Evolutionary conservation across 1,140 invertebrate genomes (phyloP).

Genomic region (Portunus trituberculatus): DNA sequence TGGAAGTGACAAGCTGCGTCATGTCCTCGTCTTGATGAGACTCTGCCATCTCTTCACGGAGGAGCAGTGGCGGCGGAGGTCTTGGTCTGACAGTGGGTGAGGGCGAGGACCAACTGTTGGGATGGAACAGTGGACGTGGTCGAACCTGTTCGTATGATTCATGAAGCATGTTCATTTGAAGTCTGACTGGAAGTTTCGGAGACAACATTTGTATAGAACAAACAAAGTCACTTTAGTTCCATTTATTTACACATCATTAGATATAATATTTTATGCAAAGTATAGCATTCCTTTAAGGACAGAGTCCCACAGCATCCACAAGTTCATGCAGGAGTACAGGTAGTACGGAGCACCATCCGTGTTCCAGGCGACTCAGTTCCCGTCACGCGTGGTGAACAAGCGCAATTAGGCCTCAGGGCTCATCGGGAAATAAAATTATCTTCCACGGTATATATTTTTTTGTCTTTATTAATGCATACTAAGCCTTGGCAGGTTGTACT

Average conservation of each 20-base stretch:
- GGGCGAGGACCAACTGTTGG: neutral
- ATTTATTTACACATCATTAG: no score
- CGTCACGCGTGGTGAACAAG: no score
- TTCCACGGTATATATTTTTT: no score
- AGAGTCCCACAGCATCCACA: neutral
- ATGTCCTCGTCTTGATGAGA: neutral
- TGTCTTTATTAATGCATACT: no score
- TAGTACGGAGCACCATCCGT: no score
- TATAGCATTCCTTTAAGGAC: neutral
- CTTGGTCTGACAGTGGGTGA: neutral
- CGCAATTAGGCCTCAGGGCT: no score
- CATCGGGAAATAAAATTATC: no score
- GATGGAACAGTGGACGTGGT: neutral
- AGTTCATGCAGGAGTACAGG: neutral
- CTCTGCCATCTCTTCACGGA: neutral
- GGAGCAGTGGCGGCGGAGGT: neutral
- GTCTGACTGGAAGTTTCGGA: neutral
- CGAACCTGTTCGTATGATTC: neutral
- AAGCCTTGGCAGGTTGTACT: no score
- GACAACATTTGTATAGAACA: neutral
- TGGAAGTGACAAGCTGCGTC: neutral
- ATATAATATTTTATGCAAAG: neutral
- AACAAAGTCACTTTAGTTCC: neutral
- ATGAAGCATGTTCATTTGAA: neutral
- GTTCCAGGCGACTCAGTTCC: no score